A percentile compares a stretch with the other conserved stretches of the same genome.
phyloP scores from a whole-genome alignment of 2,113 vertebrate species.

The Morone saxatilis region DNA sequence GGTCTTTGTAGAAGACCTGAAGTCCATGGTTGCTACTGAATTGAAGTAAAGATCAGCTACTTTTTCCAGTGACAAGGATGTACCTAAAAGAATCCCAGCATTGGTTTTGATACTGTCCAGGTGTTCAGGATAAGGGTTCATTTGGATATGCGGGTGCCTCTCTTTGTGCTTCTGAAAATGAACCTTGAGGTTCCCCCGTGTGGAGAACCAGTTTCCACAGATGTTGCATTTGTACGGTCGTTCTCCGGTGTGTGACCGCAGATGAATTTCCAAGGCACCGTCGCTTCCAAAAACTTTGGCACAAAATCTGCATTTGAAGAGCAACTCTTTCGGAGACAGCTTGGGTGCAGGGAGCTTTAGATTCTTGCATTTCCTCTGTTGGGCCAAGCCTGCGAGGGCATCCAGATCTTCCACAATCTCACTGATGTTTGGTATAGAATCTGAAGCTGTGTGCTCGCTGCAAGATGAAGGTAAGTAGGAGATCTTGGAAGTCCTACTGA shows the following conservation, averaged over 20 bases:
- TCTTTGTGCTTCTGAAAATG: constrained; percentile 91
- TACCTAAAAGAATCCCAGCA: no score
- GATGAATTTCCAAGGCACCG: constrained; percentile 93
- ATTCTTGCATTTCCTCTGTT: constrained; percentile 86
- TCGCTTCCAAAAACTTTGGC: constrained; percentile 92
- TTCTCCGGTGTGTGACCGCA: constrained; percentile 91
- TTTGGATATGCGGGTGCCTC: constrained; percentile 90
- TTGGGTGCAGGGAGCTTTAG: constrained; percentile 85
- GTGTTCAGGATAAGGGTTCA: constrained; percentile 87
- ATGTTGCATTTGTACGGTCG: constrained; percentile 92
- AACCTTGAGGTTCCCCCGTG: constrained; percentile 90
- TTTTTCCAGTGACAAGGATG: no score
- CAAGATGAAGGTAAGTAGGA: constrained; percentile 86
- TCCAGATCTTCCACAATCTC: constrained; percentile 88
- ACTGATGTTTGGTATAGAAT: constrained; percentile 86
- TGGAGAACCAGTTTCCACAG: constrained; percentile 92
- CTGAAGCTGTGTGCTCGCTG: constrained; percentile 71
- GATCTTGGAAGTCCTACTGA: constrained; percentile 87
- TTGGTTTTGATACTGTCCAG: no score
- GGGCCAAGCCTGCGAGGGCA: constrained; percentile 82
- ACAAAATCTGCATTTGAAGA: constrained; percentile 93
- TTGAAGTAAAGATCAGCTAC: constrained; percentile 82
- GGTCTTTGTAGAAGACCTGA: constrained; percentile 69
- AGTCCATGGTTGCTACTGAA: constrained; percentile 60
- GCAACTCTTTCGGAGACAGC: constrained; percentile 85